Evolutionary conservation across 2,797 vertebrate genomes (phyloP).

Genomic region (Melanotaenia trifasciata): DNA sequence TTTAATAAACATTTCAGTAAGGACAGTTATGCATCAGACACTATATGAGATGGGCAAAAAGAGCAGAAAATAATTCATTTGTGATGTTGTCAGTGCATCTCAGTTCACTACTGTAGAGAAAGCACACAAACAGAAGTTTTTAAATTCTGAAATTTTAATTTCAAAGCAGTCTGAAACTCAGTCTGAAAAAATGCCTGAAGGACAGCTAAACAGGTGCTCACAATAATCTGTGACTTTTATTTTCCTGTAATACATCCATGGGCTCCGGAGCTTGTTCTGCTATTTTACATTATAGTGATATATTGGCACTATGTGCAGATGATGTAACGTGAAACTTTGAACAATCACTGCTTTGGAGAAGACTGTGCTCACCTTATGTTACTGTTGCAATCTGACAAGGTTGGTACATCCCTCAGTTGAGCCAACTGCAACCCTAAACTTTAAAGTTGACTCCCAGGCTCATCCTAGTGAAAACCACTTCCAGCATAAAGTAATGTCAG

Average conservation of each 20-base stretch:
- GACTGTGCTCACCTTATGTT: not conserved
- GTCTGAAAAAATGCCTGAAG: not conserved
- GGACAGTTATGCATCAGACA: too few species aligned
- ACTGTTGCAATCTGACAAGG: not conserved
- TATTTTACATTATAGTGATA: not conserved
- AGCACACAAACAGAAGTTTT: not conserved
- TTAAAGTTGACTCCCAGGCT: not conserved
- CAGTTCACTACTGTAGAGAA: not conserved
- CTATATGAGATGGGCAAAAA: not conserved
- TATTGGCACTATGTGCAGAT: not conserved
- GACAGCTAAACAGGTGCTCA: not conserved
- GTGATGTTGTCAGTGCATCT: not conserved
- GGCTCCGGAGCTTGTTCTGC: too few species aligned
- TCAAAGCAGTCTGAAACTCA: not conserved
- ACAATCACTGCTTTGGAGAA: not conserved
- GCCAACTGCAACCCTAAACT: too few species aligned
- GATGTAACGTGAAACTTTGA: not conserved
- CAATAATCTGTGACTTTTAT: not conserved
- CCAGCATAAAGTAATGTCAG: not conserved
- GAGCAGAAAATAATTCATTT: not conserved
- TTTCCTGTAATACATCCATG: not conserved
- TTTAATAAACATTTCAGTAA: too few species aligned
- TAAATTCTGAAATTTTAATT: not conserved
- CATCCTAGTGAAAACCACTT: not conserved
- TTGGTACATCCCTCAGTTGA: not conserved